A percentile compares a stretch with the other conserved stretches of the same genome.
phyloP scores from a whole-genome alignment of 2,888 invertebrate genomes.

The Amiota communis region DNA sequence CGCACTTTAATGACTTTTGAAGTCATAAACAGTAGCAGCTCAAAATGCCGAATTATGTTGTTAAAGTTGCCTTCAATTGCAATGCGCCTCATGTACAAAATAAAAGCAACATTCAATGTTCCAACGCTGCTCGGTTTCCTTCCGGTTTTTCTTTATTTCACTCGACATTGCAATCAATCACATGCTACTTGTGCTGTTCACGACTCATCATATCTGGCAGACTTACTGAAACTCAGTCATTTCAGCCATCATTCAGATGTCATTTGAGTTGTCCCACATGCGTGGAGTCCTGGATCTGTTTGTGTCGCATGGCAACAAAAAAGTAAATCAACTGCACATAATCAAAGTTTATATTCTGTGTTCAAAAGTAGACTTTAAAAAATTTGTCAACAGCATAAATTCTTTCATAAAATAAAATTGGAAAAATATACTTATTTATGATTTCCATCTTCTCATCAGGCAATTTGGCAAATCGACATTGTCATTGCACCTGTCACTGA shows the following conservation, averaged over 20 bases:
- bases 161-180: conserved; percentile 19
- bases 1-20: conserved; percentile 5
- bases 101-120: background rate
- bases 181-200: background rate
- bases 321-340: conserved; percentile 19
- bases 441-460: too few species aligned
- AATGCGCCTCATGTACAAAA: background rate
- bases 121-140: background rate
- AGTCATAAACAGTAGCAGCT: conserved; percentile 9
- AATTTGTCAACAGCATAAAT: conserved; percentile 19
- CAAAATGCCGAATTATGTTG: background rate
- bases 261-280: background rate
- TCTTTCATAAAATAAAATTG: too few species aligned
- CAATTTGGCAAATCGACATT: too few species aligned
- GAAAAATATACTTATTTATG: too few species aligned
- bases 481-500: conserved; percentile 40
- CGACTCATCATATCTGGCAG: too few species aligned
- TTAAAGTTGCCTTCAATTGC: conserved; percentile 19
- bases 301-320: background rate
- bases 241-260: background rate
- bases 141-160: background rate
- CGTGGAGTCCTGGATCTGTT: background rate
- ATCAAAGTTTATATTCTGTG: conserved; percentile 14
- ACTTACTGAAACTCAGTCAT: conserved; percentile 3
- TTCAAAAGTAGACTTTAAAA: conserved; percentile 20